Evolutionary conservation across 2,797 vertebrate genomes (phyloP).

Genomic region (Emydoidea blandingii): DNA sequence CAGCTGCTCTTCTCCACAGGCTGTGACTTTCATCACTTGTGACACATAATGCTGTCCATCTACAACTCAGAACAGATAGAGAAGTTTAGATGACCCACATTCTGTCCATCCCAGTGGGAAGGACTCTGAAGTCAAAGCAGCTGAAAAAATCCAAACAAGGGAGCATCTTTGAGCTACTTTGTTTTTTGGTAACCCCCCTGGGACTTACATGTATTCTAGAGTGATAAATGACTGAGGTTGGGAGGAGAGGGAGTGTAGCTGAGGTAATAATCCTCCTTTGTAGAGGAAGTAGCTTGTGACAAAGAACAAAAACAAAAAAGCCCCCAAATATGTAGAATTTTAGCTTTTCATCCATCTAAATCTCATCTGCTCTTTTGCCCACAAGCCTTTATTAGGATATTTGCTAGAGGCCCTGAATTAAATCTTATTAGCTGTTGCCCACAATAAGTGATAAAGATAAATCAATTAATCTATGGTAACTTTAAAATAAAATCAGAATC

Average conservation of each 20-base stretch:
- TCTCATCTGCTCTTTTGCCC: not conserved
- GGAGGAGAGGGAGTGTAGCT: not conserved
- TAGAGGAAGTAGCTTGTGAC: not conserved
- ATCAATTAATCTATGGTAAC: not conserved
- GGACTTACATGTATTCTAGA: not conserved
- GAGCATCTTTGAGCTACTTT: not conserved
- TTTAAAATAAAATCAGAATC: not conserved
- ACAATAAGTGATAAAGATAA: conserved; percentile 18
- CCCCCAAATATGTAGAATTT: not conserved
- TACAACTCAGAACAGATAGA: not conserved
- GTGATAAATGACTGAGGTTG: conserved; percentile 6
- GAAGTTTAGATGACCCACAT: conserved; percentile 54
- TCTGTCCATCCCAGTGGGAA: conserved; percentile 31
- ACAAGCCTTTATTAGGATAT: not conserved
- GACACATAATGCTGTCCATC: conserved; percentile 40
- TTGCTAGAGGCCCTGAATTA: not conserved
- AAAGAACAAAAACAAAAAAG: not conserved
- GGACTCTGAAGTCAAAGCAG: not conserved
- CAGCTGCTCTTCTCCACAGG: conserved; percentile 20
- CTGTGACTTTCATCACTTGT: conserved; percentile 42
- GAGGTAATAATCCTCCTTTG: not conserved
- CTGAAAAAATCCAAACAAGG: not conserved
- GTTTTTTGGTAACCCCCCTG: not conserved
- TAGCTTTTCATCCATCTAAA: not conserved
- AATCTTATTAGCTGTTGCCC: conserved; percentile 15